Percentiles rank a stretch among this genome's conserved stretches.
Evolutionary conservation across 2,797 vertebrate species (phyloP).

Genomic region (Hylomyscus alleni): DNA sequence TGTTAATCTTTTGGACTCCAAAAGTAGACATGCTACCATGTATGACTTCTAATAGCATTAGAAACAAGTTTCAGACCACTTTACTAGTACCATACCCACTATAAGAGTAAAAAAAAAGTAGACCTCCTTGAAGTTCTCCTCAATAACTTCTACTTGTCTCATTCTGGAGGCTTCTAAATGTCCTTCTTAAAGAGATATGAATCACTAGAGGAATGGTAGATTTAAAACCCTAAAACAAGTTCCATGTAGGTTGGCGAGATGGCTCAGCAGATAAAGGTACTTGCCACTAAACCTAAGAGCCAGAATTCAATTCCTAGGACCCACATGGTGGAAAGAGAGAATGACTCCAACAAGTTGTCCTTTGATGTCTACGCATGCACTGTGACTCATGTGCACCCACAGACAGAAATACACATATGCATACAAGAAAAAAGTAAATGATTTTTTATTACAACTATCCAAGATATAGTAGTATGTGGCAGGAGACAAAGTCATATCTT

Average conservation of each 20-base stretch:
- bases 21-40: background rate
- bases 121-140: constrained; percentile 3
- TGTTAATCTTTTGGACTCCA: background rate
- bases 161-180: background rate
- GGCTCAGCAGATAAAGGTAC: background rate
- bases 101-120: background rate
- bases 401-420: no score
- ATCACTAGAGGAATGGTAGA: background rate
- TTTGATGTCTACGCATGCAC: background rate
- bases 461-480: background rate
- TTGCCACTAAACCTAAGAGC: background rate
- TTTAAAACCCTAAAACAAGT: background rate
- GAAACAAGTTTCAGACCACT: background rate
- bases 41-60: background rate
- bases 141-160: constrained; percentile 30
- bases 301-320: background rate
- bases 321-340: background rate
- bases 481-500: background rate
- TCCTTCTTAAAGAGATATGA: background rate
- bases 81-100: background rate
- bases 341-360: background rate
- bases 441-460: background rate
- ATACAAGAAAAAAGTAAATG: background rate
- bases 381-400: background rate
- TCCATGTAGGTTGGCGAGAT: background rate